Conservation (phyloP, 2,797 vertebrate species). For the Sparidentex hasta region DNA sequence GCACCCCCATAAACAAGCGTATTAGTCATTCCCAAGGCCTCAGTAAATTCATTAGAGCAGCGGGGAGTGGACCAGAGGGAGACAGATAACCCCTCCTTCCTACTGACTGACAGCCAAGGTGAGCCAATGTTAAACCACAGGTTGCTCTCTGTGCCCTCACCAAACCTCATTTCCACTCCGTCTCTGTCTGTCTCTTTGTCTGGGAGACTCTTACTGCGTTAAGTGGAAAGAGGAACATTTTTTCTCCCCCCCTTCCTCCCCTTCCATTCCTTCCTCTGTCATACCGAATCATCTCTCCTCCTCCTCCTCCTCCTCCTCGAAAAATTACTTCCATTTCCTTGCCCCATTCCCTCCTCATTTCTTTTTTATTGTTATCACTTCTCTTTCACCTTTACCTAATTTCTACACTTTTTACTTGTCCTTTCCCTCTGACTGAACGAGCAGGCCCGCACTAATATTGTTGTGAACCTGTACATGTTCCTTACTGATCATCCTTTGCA, state of each 20-base stretch:
- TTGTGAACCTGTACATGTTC: not conserved
- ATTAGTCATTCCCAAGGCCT: constrained; percentile 66
- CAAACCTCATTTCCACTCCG: constrained; percentile 55
- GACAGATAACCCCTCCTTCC: constrained; percentile 54
- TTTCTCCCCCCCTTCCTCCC: constrained; percentile 11
- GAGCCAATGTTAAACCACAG: constrained; percentile 74
- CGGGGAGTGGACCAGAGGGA: constrained; percentile 48
- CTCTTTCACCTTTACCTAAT: constrained; percentile 52
- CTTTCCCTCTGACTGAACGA: constrained; percentile 1
- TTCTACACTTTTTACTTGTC: constrained; percentile 21
- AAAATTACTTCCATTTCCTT: constrained; percentile 38
- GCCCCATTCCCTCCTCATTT: constrained; percentile 31
- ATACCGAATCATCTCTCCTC: constrained; percentile 11
- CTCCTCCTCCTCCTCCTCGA: not conserved
- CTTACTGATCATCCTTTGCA: not conserved
- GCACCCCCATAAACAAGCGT: constrained; percentile 56
- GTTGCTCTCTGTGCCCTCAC: constrained; percentile 59
- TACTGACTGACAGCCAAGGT: constrained; percentile 71
- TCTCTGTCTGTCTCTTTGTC: constrained; percentile 37
- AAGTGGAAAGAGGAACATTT: constrained; percentile 30
- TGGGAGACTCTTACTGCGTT: constrained; percentile 29
- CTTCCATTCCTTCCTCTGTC: not conserved
- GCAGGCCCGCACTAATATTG: not conserved
- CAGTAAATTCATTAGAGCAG: constrained; percentile 70
- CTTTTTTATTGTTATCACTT: constrained; percentile 38